Conservation (phyloP, 2,888 invertebrate genomes). For the Platycheirus albimanus region DNA sequence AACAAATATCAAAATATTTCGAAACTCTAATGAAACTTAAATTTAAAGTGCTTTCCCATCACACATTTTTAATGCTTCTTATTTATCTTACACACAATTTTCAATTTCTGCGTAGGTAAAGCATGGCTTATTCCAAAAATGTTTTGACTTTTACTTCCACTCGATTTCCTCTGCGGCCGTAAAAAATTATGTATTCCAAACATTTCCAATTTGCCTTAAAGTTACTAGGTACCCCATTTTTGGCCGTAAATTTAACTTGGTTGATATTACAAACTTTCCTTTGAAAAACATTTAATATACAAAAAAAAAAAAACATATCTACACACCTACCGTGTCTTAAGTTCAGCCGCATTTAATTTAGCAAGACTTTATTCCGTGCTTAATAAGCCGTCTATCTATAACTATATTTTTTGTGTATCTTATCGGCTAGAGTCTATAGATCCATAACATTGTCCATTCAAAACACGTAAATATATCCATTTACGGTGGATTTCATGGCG, state of each 20-base stretch:
- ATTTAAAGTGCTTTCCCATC: no score
- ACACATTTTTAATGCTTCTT: no score
- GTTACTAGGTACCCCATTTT: slow-evolving; percentile 28
- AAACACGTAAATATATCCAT: slow-evolving; percentile 52
- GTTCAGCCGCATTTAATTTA: background rate
- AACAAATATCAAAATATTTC: no score
- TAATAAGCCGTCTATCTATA: no score
- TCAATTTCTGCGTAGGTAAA: no score
- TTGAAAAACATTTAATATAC: background rate
- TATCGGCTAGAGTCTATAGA: no score
- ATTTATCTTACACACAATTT: no score
- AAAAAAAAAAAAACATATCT: background rate
- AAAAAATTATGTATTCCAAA: slow-evolving; percentile 31
- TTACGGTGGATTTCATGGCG: slow-evolving; percentile 71
- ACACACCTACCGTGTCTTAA: no score
- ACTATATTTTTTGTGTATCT: no score
- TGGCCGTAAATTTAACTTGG: background rate
- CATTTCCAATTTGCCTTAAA: slow-evolving; percentile 28
- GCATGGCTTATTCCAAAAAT: no score
- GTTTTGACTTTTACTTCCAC: background rate
- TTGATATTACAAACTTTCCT: background rate
- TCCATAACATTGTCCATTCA: slow-evolving; percentile 34
- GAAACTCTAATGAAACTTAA: no score
- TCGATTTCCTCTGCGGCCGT: background rate
- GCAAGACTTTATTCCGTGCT: slow-evolving; percentile 29